Base-by-base conservation (phyloP, 2,888 invertebrate species). In the Cantharis flavilabris region DNA sequence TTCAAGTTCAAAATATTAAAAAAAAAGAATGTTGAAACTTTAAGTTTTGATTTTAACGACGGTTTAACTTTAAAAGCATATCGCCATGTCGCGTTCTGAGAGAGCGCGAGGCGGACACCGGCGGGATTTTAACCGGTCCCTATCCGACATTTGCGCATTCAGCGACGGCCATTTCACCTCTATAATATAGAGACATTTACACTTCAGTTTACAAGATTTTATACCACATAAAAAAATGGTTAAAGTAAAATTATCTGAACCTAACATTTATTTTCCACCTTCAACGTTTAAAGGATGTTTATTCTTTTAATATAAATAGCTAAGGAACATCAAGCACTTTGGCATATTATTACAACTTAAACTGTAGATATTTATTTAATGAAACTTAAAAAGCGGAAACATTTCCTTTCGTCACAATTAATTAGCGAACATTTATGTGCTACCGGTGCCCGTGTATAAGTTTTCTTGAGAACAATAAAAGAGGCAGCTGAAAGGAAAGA, bases 131-230 rank as follows among this genome's bases (percentile, higher is more conserved):
- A 86, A 86, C 86, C 86, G 87, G 87, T 87, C 87, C 87, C 87
- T 83, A 80, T 83, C 80, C 84, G 84, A 86, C 84, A 83, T 85
- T 86, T 85, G 86, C 86, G 83, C 86, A 84, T 82, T 83, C 83
- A 84, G 84, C 86, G 86, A 84, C 87, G 86, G 87, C 87, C 88
- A 87, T 88, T 87, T 85, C 87, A 83, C 85, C 84, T 84, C 84
- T 83, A 83, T 83, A 84, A 86, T 85, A 86, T 85, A 84, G 84
- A 86, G 85, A 86, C 86, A 86, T 88, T 88, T 87, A 87, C 88
- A 87, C 87, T 86, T 86, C 86, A 86, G 86, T 87, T 85, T 85
- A 84, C 82, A 84, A 86, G 86, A 86, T 86, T 88, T 88, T 87
- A 81, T 81, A 81, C 80, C 73, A 64, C 75, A 62, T 74, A 76